These are phyloP conservation scores for Melolontha melolontha DNA, from an alignment of 2,888 invertebrate species.

Conservation along the genomic window DNA sequence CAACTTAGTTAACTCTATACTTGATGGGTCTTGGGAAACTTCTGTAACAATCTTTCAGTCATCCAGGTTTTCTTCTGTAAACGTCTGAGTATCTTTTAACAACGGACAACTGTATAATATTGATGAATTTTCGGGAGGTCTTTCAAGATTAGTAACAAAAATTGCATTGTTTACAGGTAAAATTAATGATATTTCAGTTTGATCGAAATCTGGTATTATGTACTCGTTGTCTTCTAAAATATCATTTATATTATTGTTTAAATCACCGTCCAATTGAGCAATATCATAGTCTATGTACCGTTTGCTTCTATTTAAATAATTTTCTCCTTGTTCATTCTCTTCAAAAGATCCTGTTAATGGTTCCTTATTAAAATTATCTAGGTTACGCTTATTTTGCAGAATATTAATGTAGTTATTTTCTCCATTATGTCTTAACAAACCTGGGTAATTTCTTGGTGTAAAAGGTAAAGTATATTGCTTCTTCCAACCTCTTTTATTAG, in stretches of 20 bases:
- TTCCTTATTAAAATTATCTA: no score
- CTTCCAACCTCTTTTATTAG: no score
- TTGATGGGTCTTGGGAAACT: no score
- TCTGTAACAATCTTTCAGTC: no score
- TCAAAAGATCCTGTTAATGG: no score
- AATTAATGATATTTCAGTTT: conserved; percentile 45
- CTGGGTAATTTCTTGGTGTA: no score
- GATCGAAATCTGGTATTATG: conserved; percentile 42
- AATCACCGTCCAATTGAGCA: conserved; percentile 3
- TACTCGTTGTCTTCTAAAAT: conserved; percentile 47
- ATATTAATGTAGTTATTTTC: neutral
- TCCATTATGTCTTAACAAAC: neutral
- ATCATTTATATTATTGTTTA: conserved; percentile 52
- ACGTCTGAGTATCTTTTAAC: neutral
- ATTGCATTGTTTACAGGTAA: conserved; percentile 45
- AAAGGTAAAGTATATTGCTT: no score
- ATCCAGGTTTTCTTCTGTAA: conserved; percentile 6
- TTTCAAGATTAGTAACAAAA: conserved; percentile 45
- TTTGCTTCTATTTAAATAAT: conserved; percentile 33
- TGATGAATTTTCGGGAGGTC: conserved; percentile 3
- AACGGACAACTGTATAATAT: no score
- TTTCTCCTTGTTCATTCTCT: no score
- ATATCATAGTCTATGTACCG: conserved; percentile 45
- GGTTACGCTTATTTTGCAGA: no score
- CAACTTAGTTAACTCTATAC: no score